A percentile compares a stretch with the other conserved stretches of the same genome.
Conservation (phyloP, 2,113 vertebrate species). For the Antigone vipio region DNA sequence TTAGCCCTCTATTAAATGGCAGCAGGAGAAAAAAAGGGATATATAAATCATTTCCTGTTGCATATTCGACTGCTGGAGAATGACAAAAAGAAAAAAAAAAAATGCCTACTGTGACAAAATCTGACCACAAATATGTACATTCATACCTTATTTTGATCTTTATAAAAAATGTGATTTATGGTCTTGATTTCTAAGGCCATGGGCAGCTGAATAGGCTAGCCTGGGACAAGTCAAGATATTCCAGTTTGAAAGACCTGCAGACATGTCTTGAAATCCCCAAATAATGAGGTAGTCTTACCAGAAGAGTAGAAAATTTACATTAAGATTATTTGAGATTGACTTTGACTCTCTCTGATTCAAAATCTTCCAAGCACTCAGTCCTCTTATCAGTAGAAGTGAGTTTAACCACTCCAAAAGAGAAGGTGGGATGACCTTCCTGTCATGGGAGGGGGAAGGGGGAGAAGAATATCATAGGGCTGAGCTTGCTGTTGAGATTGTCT, state of each 20-base stretch:
- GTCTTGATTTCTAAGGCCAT: not conserved
- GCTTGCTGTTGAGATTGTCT: not conserved
- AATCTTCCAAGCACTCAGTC: not conserved
- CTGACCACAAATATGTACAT: not conserved
- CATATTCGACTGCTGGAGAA: not conserved
- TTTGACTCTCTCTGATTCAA: constrained; percentile 1
- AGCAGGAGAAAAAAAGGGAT: not conserved
- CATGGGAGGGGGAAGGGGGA: not conserved
- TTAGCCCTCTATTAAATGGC: not conserved
- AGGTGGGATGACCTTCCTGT: not conserved
- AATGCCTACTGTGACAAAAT: not conserved
- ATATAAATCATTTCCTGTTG: not conserved
- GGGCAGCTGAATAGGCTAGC: not conserved
- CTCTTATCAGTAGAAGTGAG: not conserved
- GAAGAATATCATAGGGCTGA: not conserved
- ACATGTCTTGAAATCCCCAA: constrained; percentile 5
- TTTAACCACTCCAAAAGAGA: not conserved
- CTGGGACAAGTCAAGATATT: not conserved
- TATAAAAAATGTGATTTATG: not conserved
- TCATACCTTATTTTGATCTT: not conserved
- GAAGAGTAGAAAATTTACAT: constrained; percentile 33
- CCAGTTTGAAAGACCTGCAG: not conserved
- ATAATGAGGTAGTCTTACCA: constrained; percentile 23
- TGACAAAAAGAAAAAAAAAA: not conserved
- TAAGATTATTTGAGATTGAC: constrained; percentile 44